Percentiles rank a stretch among this genome's conserved stretches.
Evolutionary conservation across 2,797 vertebrate species (phyloP).

Genomic region (Hippoglossus hippoglossus): DNA sequence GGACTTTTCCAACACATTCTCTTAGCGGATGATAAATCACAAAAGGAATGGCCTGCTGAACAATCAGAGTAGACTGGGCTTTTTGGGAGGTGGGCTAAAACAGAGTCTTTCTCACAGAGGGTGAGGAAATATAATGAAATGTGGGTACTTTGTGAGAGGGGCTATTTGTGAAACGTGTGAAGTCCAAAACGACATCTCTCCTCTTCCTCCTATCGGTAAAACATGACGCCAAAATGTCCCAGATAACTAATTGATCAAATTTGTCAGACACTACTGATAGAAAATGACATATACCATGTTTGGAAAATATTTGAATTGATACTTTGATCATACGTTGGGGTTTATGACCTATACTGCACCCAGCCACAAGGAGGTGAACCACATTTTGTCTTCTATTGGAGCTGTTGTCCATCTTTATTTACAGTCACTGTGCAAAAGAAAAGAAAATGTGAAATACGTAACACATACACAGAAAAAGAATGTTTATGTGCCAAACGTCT

Average conservation of each 20-base stretch:
- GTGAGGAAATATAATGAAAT: slow-evolving; percentile 3
- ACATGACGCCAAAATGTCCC: too few species aligned
- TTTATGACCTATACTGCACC: too few species aligned
- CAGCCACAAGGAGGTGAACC: too few species aligned
- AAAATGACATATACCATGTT: too few species aligned
- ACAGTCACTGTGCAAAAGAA: background rate
- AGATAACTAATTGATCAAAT: too few species aligned
- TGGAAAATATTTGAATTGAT: too few species aligned
- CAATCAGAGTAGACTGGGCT: background rate
- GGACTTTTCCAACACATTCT: background rate
- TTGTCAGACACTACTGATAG: too few species aligned
- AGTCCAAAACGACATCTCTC: too few species aligned
- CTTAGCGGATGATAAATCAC: background rate
- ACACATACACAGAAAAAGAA: background rate
- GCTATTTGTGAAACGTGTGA: slow-evolving; percentile 16
- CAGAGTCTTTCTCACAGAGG: background rate
- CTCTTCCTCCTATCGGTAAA: too few species aligned
- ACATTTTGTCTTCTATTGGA: too few species aligned
- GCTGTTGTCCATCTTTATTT: too few species aligned
- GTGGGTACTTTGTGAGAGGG: background rate
- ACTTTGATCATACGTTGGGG: too few species aligned
- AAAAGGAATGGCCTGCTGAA: background rate
- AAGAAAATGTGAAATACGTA: slow-evolving; percentile 10
- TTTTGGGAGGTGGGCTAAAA: background rate
- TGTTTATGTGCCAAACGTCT: background rate